Conservation (phyloP, 2,797 vertebrate species). For the Lithobates pipiens region DNA sequence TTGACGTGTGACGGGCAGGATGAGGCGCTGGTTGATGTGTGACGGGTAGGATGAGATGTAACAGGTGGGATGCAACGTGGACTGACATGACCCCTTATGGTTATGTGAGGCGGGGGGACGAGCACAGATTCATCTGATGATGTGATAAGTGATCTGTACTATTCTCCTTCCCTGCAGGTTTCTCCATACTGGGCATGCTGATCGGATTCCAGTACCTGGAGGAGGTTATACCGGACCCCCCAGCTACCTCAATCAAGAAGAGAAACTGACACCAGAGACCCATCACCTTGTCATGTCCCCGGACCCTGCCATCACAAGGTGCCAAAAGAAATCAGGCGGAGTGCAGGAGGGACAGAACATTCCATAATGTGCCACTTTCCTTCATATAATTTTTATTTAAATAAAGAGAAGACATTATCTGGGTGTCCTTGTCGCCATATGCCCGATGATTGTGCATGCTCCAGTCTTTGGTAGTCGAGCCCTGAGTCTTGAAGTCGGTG, state of each 20-base stretch:
- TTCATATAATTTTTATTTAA: neutral
- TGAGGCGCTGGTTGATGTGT: no score
- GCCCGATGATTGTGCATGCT: neutral
- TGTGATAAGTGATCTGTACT: no score
- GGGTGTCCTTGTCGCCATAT: neutral
- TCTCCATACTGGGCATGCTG: conserved; percentile 92
- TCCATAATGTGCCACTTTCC: neutral
- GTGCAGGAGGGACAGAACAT: neutral
- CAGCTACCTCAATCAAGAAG: conserved; percentile 85
- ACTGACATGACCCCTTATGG: no score
- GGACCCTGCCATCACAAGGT: neutral
- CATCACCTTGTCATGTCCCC: no score
- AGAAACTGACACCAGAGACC: conserved; percentile 79
- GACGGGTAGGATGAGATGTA: no score
- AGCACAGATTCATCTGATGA: no score
- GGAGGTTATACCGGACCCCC: conserved; percentile 78
- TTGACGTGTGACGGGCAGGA: no score
- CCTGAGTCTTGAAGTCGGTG: no score
- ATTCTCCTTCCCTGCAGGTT: conserved; percentile 76
- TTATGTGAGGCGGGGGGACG: no score
- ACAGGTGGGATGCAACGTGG: no score
- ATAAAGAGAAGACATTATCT: neutral
- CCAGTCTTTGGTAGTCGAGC: neutral
- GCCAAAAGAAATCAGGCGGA: neutral
- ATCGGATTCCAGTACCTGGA: conserved; percentile 88